Conservation (phyloP, 2,888 invertebrate genomes). For the Cetonia aurata region DNA sequence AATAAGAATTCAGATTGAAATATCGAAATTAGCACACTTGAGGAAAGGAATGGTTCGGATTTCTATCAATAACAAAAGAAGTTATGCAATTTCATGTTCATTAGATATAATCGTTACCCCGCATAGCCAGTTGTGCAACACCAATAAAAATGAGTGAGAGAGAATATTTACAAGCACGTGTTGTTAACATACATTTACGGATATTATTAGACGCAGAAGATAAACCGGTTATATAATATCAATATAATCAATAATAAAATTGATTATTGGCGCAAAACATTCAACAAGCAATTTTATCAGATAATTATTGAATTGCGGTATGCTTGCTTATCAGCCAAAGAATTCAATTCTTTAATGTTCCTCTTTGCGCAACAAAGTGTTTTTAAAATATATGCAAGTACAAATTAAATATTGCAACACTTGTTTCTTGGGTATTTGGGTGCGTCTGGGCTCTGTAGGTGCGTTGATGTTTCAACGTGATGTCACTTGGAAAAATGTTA, state of each 20-base stretch:
- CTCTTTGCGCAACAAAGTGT: too few species aligned
- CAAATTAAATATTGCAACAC: too few species aligned
- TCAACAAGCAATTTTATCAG: background rate
- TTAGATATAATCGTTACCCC: constrained; percentile 28
- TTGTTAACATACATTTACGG: constrained; percentile 32
- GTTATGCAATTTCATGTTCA: constrained; percentile 30
- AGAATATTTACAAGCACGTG: constrained; percentile 40
- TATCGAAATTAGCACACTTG: too few species aligned
- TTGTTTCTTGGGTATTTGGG: too few species aligned
- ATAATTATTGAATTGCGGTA: background rate
- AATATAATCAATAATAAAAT: too few species aligned
- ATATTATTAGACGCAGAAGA: constrained; percentile 20
- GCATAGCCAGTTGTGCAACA: constrained; percentile 31
- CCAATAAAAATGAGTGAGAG: constrained; percentile 2
- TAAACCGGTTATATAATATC: constrained; percentile 37
- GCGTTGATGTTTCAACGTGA: too few species aligned
- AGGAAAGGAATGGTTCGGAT: background rate
- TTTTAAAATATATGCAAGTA: too few species aligned
- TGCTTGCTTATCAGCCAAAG: too few species aligned
- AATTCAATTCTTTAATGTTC: too few species aligned
- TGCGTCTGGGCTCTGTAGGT: too few species aligned
- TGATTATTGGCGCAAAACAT: background rate
- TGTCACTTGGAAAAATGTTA: too few species aligned
- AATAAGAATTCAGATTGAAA: background rate
- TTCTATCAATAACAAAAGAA: constrained; percentile 16